Conservation (phyloP, 2,888 invertebrate genomes). For the Omphaloscelis lunosa region DNA sequence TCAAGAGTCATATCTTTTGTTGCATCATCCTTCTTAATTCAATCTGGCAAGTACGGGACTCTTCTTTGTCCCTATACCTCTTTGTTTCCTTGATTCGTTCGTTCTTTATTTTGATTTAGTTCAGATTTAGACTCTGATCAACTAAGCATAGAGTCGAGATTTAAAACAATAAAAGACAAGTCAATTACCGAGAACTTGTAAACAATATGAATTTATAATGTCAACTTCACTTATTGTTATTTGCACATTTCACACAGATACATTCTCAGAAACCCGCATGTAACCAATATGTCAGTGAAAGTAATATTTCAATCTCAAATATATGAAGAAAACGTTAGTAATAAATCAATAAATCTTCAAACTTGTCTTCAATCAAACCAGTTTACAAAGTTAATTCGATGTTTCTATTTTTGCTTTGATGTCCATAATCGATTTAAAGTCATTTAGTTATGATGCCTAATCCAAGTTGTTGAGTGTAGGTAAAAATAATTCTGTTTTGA, state of each 20-base stretch:
- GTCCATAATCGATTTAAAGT: constrained; percentile 38
- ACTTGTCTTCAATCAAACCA: constrained; percentile 51
- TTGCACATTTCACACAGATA: not conserved
- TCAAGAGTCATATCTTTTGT: not conserved
- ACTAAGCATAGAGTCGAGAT: not conserved
- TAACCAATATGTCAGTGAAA: constrained; percentile 53
- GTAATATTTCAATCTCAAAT: constrained; percentile 57
- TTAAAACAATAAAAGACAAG: not conserved
- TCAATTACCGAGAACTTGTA: not conserved
- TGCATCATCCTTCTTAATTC: not conserved
- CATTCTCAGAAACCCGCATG: constrained; percentile 15
- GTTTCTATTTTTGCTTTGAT: constrained; percentile 58
- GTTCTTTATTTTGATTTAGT: not conserved
- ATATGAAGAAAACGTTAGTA: constrained; percentile 38
- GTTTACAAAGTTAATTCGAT: constrained; percentile 37
- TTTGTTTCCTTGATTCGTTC: not conserved
- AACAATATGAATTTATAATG: not conserved
- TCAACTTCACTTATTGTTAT: not conserved
- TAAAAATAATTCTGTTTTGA: constrained; percentile 43
- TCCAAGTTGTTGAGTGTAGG: constrained; percentile 35
- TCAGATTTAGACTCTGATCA: not conserved
- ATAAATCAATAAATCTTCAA: constrained; percentile 63
- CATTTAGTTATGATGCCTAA: constrained; percentile 35
- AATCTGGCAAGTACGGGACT: not conserved
- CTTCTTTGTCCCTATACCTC: not conserved